Evolutionary conservation across 2,113 vertebrate species (phyloP).

Genomic region (Mirounga angustirostris): DNA sequence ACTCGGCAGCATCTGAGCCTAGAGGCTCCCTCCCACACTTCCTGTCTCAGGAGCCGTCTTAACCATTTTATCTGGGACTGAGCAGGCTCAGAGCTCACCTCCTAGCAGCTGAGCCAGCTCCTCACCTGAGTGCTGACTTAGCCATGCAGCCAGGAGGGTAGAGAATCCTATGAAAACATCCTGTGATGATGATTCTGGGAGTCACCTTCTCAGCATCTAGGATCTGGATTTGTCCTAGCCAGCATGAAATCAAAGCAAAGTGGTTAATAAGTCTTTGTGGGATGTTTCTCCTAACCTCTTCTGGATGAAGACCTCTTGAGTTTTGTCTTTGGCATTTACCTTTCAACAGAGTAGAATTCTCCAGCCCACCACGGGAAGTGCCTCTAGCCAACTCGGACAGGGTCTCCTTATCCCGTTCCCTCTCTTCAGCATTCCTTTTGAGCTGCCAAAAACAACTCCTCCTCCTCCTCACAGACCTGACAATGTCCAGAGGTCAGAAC

Average conservation of each 20-base stretch:
- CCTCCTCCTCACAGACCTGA: neutral
- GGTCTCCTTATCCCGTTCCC: neutral
- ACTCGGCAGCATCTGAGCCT: neutral
- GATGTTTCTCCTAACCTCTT: neutral
- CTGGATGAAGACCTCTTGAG: neutral
- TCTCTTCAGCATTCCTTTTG: neutral
- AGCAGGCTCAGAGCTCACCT: neutral
- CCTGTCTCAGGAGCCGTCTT: fast-evolving
- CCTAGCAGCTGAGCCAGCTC: neutral
- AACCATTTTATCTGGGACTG: neutral
- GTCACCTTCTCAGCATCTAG: neutral
- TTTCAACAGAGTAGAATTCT: neutral
- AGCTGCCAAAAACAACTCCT: neutral
- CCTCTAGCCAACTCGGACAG: neutral
- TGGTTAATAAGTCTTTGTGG: neutral
- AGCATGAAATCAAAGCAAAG: neutral
- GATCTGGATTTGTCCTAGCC: neutral
- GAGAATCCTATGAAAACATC: neutral
- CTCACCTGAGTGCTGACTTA: neutral
- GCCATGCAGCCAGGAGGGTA: too few relatives aligned
- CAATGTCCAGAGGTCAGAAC: neutral
- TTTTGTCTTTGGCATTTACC: neutral
- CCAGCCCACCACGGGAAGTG: neutral
- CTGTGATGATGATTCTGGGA: neutral
- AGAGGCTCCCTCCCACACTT: neutral